Base-by-base conservation (phyloP, 2,113 vertebrate genomes). In the Sturnus vulgaris region DNA sequence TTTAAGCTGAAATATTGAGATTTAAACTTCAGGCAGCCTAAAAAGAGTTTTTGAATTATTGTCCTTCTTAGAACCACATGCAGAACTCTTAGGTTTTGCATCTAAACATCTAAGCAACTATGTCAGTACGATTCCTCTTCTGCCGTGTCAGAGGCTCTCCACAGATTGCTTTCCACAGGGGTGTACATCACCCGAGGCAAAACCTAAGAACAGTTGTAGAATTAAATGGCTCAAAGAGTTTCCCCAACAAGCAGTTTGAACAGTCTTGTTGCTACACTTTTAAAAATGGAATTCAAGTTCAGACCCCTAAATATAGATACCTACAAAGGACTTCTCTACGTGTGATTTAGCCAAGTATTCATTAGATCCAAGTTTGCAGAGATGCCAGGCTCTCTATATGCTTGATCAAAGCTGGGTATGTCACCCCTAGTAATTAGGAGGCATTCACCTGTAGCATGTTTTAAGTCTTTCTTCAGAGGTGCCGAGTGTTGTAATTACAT, bases 111-210 rank as follows among this genome's bases (percentile, higher is more conserved):
- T 30, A 42, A 86, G 12, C 7, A 69, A 16, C 13, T 21, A 4
- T 35, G 33, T 72, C 1, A 2, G 15, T 20, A 12, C 6, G 1
- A 19, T 61, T 73, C 11, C 2, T 78, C 9, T 52, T 79, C 31
- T 69, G 3, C 11, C 2, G 0, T 15, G 22, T 28, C n/a, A 75
- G 23, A 82, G 4, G 30, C 3, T 42, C 14, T 55, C 44, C 15
- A 50, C 6, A 80, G 22, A 20, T 28, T 80, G 7, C 22, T 86
- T 61, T 22, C n/a, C 7, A 5, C 20, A 42, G 33, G 24, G 11
- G 1, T 56, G 12, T 46, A 3, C 9, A 27, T 76, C 8, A 56
- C 31, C 17, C 17, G 11, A 44, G 27, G 31, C 8, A 72, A 92
- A 79, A 27, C 25, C 28, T 33, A 42, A 31, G 16, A 82, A 11